Base-by-base conservation (phyloP, 1,140 invertebrate species). In the Drosophila sulfurigaster region DNA sequence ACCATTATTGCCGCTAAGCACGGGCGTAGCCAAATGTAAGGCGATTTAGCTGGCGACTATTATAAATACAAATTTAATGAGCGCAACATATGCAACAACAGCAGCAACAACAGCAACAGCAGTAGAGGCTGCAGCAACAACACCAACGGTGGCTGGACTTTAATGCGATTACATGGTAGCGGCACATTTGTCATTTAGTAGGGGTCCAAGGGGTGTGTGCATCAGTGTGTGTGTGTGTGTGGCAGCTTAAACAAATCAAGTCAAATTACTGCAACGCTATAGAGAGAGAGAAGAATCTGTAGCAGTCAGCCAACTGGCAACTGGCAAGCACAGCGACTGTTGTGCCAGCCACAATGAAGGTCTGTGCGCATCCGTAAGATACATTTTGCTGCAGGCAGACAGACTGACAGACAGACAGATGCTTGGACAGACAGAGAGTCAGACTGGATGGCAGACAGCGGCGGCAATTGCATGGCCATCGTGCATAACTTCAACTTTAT, bases 31-130 rank as follows among this genome's bases (percentile, higher is more conserved):
- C 62, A 69, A 87, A 87, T 82, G 71, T 87, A 87, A 79, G 83
- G 83, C 85, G 83, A 88, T 87, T 87, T 87, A 57, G 80, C 73
- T 78, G 64, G 43, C 49, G 77, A 76, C 80, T 77, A 88, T 88
- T 88, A 89, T 88, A 88, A 88, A 88, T 88, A 88, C 85, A 82
- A 89, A 88, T 88, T 85, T 89, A 88, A 88, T 88, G 85, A 88
- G 85, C 85, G 81, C 81, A 82, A 83, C 85, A 89, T 89, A 83
- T 89, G 83, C 83, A 89, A 69, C 78, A 67, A 65, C 69, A 67
- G 45, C 63, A 72, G 10, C 68, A 70, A 13, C 67, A 28, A 2
- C 46, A 41, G 10, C 38, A 51, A 5, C 20, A 28, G 4, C 51
- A 51, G 10, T 10, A 32, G 41, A 25, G 59, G 8, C 51, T 43